Evolutionary conservation across 2,113 vertebrate genomes (phyloP).

Genomic region (Chunga burmeisteri): DNA sequence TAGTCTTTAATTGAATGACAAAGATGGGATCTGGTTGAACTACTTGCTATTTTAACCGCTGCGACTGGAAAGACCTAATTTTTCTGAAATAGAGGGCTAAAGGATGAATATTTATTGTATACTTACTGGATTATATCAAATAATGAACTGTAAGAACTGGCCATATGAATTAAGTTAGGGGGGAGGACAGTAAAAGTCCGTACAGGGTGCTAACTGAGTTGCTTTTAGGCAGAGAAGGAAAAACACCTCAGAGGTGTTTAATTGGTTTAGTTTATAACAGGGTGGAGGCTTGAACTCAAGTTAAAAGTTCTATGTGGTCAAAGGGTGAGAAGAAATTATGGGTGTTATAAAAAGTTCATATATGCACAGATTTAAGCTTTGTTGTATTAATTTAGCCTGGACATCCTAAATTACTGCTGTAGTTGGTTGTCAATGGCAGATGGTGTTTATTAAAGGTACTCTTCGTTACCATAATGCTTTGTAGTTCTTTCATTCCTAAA

Average conservation of each 20-base stretch:
- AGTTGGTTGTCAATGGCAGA: background rate
- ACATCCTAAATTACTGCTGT: background rate
- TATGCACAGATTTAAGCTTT: background rate
- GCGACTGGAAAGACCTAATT: background rate
- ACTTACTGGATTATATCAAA: background rate
- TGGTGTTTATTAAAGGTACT: background rate
- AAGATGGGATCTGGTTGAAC: background rate
- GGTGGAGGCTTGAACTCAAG: background rate
- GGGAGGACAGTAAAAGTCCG: background rate
- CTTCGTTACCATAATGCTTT: background rate
- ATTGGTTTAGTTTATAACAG: background rate
- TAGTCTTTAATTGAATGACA: background rate
- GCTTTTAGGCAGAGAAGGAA: background rate
- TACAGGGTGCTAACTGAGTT: background rate
- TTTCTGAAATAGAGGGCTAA: background rate
- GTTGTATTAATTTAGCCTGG: background rate
- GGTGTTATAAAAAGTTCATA: background rate
- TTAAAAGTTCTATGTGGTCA: background rate
- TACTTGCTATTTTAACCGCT: background rate
- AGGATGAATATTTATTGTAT: background rate
- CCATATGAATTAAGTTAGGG: background rate
- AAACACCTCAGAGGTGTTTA: background rate
- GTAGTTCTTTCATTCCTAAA: background rate
- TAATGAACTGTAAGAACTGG: background rate
- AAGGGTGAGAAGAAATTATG: background rate